Evolutionary conservation across 35 echinoderm and acorn worm genomes (phyloP).

Genomic region (Heliocidaris tuberculata): DNA sequence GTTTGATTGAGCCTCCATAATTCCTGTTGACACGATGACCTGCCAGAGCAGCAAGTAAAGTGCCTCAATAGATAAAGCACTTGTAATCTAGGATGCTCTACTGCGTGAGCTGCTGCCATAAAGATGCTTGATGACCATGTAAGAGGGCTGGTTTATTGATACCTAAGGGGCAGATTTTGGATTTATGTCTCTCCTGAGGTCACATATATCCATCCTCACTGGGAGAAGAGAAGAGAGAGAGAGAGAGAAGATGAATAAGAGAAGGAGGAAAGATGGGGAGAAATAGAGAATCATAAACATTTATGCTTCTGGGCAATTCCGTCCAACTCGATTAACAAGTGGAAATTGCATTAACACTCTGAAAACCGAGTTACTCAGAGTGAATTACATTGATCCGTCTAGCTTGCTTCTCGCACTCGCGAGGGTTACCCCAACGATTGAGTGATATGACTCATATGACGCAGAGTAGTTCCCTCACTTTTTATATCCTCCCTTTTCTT

Average conservation of each 20-base stretch:
- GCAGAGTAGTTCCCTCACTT: not conserved
- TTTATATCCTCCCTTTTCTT: not conserved
- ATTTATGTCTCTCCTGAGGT: conserved; percentile 40
- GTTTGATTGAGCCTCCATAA: not conserved
- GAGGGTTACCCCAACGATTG: conserved; percentile 46
- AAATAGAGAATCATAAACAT: conserved; percentile 49
- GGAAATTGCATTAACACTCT: conserved; percentile 54
- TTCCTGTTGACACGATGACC: not conserved
- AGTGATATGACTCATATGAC: conserved; percentile 45
- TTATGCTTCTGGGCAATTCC: conserved; percentile 44
- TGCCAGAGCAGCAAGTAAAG: not conserved
- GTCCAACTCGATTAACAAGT: conserved; percentile 53
- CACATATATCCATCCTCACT: not conserved
- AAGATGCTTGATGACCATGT: conserved; percentile 35
- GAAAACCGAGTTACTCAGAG: conserved; percentile 41
- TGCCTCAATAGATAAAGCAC: conserved; percentile 35
- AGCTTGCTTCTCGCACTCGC: not conserved
- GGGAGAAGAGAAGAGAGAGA: not conserved
- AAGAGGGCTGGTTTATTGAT: conserved; percentile 26
- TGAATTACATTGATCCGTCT: conserved; percentile 52
- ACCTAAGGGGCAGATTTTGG: conserved; percentile 30
- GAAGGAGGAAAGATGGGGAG: not conserved
- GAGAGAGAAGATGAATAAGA: not conserved
- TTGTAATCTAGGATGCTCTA: conserved; percentile 15
- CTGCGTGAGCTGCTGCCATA: not conserved